Evolutionary conservation across 2,888 invertebrate genomes (phyloP), one percentile per base, ranked within the genome.

Genomic region (Yponomeuta sedellus): DNA sequence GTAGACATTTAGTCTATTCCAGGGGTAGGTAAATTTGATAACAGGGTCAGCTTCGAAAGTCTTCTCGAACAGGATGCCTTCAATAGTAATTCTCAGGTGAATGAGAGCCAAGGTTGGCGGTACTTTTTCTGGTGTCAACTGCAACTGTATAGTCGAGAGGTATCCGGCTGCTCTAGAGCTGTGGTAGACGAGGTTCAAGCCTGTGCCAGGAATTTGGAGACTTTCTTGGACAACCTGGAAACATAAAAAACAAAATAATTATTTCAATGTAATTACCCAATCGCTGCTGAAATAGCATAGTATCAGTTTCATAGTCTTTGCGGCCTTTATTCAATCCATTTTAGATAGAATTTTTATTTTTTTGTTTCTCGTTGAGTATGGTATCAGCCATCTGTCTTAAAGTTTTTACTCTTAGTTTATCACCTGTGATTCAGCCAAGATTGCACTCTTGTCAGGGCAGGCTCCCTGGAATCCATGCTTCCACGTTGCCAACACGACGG

Each of bases 1-100:
- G 84, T 99, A 99, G 1, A 98, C 97, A 78, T 99, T 99, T 61
- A 97, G 90, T 68, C 98, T 93, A 81, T 99, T 98, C 99, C 99
- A 99, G 0, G 98, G 96, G 78, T 98, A 99, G 0, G 98, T 98
- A 85, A 97, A 98, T 79, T 98, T 98, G 71, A 99, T 97, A 52
- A 97, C 95, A 0, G 98, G 97, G 85, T 98, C 98, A 0, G 99
- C 98, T 86, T 99, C 99, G 79, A 99, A 98, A 0, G 94, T 94
- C 79, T 97, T 96, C 79, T 98, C 97, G 79, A 98, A 97, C 2
- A 97, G 92, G 67, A 98, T 97, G 11, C 99, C 99, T 86, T 99
- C 98, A 73, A 98, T 97, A 1, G 97, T 97, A 68, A 99, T 98
- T 67, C 96, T 92, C 65, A 99, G 87, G 81, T 98, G 97, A 66